Evolutionary conservation across 2,113 vertebrate species (phyloP).

Genomic region (Sylvilagus bachmani): DNA sequence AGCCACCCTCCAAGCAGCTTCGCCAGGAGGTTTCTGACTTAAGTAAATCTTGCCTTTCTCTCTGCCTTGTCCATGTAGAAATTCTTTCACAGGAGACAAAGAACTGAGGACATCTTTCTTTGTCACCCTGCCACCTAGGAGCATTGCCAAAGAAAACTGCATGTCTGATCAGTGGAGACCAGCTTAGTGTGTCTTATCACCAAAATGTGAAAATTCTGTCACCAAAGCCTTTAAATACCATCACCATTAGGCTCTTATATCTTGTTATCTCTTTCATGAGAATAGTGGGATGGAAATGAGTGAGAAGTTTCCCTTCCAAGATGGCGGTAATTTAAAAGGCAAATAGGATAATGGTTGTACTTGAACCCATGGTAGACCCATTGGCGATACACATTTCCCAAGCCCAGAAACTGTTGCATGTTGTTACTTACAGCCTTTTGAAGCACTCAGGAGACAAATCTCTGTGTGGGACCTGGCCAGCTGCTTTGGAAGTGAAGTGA

Average conservation of each 20-base stretch:
- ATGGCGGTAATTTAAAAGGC: background rate
- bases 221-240: background rate
- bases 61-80: no score
- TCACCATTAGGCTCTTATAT: background rate
- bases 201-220: background rate
- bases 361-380: accelerated
- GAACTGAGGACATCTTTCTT: no score
- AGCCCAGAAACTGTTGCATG: accelerated
- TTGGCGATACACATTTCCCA: accelerated
- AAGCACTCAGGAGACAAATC: background rate
- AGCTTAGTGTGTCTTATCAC: accelerated
- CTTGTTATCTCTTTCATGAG: background rate
- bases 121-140: constrained; percentile 77
- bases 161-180: background rate
- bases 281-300: no score
- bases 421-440: background rate
- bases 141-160: constrained; percentile 58
- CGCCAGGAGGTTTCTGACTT: no score
- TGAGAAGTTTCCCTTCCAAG: background rate
- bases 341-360: accelerated
- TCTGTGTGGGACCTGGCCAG: accelerated
- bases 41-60: no score
- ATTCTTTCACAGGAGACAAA: no score
- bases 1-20: no score
- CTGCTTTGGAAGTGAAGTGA: accelerated